phyloP scores from a whole-genome alignment of 1,140 invertebrate genomes.

The Dendrolimus kikuchii region DNA sequence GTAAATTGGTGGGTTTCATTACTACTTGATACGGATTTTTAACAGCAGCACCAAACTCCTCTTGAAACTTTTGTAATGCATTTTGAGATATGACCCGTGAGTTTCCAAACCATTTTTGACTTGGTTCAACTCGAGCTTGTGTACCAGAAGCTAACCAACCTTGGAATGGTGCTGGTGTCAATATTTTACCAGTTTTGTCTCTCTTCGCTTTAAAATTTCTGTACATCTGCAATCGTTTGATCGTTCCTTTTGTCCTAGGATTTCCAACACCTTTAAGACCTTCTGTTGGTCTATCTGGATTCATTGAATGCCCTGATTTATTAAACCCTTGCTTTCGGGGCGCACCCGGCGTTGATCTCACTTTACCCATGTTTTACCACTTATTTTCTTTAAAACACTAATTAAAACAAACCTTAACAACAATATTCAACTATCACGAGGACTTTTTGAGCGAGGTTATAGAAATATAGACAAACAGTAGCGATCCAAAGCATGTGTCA shows the following conservation, averaged over 20 bases:
- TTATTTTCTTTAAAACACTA: conserved; percentile 8
- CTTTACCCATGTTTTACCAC: conserved; percentile 77
- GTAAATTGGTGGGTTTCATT: conserved; percentile 96
- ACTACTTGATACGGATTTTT: conserved; percentile 98
- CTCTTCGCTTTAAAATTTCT: conserved; percentile 96
- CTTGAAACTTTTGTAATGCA: conserved; percentile 97
- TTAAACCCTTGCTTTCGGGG: conserved; percentile 86
- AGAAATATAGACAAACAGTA: no score
- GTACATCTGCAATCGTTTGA: conserved; percentile 98
- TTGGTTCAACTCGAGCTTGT: conserved; percentile 95
- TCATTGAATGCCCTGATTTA: conserved; percentile 89
- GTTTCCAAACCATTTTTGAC: conserved; percentile 98
- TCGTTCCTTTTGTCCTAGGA: conserved; percentile 91
- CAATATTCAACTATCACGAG: conserved; percentile 18
- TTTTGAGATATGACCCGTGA: conserved; percentile 93
- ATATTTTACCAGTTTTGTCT: conserved; percentile 92
- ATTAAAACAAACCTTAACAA: conserved; percentile 6
- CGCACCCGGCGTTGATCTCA: conserved; percentile 76
- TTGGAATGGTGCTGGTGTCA: conserved; percentile 96
- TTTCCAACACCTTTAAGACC: conserved; percentile 89
- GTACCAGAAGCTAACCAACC: conserved; percentile 90
- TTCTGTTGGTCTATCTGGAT: conserved; percentile 84
- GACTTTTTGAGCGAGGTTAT: not conserved
- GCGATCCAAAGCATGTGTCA: no score
- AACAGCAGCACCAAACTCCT: conserved; percentile 93